Evolutionary conservation across 2,888 invertebrate species (phyloP), one percentile per base, ranked within the genome.

Genomic region (Agrenia bidenticulata): DNA sequence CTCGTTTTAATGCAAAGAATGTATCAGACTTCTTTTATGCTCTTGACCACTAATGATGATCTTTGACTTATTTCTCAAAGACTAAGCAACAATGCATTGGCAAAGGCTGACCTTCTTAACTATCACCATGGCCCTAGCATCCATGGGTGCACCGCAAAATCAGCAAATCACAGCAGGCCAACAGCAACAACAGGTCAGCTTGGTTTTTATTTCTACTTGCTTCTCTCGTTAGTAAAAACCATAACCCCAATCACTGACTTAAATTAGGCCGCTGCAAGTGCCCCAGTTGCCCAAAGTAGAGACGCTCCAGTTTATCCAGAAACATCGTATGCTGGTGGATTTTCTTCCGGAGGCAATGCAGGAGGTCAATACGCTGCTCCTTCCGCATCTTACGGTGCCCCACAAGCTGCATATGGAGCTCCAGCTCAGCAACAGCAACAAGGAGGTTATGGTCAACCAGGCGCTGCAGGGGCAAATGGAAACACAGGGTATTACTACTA

Each of bases 401-500:
- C 73, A 0, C 66, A 67, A 56, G 63, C 63, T 60, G 69, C 69
- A 11, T 70, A 70, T 50, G 70, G 66, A 37, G 68, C 66, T 53
- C 63, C 66, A n/a, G 24, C 32, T n/a, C 37, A 21, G 15, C 17
- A 21, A 17, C 57, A 57, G 41, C 26, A 45, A 19, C 4, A n/a
- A 9, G 61, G 63, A 27, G 37, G 60, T 24, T 58, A 64, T 50
- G 62, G 63, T 15, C 69, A 63, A 53, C 64, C 68, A 1, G 68
- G 66, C 27, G 66, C 58, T 24, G 32, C 32, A 7, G 32, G 32
- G 11, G 32, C 32, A 11, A 11, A 4, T 32, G 55, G 73, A 67
- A 73, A 76, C 53, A 67, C 67, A 42, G 74, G 74, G 53, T 76
- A 76, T 53, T 76, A 76, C 55, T 76, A 76, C 65, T 76, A 76